These are phyloP conservation scores for Rallus limicola DNA, from an alignment of 2,113 vertebrate genomes.

Conservation along the genomic window DNA sequence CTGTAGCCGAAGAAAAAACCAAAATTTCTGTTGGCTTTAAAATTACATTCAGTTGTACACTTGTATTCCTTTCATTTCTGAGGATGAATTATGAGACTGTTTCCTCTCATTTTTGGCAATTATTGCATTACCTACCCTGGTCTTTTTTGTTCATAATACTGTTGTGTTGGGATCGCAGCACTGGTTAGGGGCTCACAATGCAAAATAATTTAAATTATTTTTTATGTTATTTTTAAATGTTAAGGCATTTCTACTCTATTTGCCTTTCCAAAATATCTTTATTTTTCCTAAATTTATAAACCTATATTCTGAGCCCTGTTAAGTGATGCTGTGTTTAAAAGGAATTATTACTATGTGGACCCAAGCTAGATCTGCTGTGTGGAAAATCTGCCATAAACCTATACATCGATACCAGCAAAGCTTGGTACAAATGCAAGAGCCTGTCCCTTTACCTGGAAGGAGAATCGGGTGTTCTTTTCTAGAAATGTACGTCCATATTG, in stretches of 20 bases:
- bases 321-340: neutral
- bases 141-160: neutral
- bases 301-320: neutral
- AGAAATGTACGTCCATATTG: neutral
- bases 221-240: neutral
- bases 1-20: neutral
- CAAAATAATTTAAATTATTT: neutral
- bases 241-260: neutral
- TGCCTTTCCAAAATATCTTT: neutral
- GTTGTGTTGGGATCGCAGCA: neutral
- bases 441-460: neutral
- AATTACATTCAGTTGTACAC: neutral
- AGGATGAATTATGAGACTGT: neutral
- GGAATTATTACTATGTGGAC: neutral
- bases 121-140: neutral
- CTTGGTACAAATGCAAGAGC: neutral
- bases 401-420: neutral
- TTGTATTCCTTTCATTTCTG: neutral
- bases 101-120: neutral
- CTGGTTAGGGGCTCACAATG: rapidly evolving
- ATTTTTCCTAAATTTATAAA: neutral
- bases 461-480: neutral
- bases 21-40: neutral
- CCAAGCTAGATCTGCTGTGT: neutral
- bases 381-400: neutral